Evolutionary conservation across 2,888 invertebrate genomes (phyloP).

Genomic region (Melinopterus prodromus): DNA sequence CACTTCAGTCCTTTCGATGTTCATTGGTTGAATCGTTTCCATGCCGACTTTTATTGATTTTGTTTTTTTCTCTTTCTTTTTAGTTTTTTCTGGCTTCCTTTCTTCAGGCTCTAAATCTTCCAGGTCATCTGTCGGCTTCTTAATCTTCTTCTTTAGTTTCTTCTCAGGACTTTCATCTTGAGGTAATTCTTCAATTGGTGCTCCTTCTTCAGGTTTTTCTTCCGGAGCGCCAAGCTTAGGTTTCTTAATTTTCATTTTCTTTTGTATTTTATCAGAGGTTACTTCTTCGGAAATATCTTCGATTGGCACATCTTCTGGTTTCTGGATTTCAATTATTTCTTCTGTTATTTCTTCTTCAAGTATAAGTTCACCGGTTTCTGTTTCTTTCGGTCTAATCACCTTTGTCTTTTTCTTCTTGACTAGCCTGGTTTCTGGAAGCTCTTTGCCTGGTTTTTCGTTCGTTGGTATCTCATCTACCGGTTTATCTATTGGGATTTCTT

Average conservation of each 20-base stretch:
- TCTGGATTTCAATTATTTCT: constrained; percentile 9
- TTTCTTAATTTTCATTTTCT: constrained; percentile 23
- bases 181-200: constrained; percentile 26
- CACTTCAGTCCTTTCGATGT: constrained; percentile 69
- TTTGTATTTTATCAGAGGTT: constrained; percentile 14
- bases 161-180: constrained; percentile 36
- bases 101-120: constrained; percentile 46
- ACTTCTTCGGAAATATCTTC: background rate
- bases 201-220: constrained; percentile 26
- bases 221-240: constrained; percentile 38
- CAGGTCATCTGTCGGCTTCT: constrained; percentile 16
- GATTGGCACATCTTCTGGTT: background rate
- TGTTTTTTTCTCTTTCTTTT: constrained; percentile 42
- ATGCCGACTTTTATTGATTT: constrained; percentile 45
- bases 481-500: constrained; percentile 10
- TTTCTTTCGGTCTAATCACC: constrained; percentile 23
- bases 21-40: constrained; percentile 61
- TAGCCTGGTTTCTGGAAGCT: constrained; percentile 28
- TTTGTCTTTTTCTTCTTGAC: constrained; percentile 15
- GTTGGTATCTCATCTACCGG: constrained; percentile 18
- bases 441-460: constrained; percentile 26
- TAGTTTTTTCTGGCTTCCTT: constrained; percentile 32
- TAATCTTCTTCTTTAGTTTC: constrained; percentile 32
- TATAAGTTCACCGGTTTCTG: constrained; percentile 42
- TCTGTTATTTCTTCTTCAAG: constrained; percentile 37